Percentiles rank a stretch among this genome's conserved stretches.
Conservation (phyloP, 2,797 vertebrate species). For the Cetoscarus ocellatus region DNA sequence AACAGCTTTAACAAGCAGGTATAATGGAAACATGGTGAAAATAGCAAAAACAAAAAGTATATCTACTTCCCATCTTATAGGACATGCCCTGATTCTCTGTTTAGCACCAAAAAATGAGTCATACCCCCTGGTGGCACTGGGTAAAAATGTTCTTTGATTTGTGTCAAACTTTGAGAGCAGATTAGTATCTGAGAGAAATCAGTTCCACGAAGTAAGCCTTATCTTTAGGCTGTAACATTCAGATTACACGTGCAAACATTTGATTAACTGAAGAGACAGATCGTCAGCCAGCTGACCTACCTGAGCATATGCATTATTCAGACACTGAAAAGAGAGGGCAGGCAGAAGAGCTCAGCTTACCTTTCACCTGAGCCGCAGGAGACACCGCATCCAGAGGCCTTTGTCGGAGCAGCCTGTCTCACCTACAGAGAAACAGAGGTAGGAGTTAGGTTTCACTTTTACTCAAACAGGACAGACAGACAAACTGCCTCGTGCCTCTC, state of each 20-base stretch:
- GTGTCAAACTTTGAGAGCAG: conserved; percentile 58
- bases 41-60: conserved; percentile 18
- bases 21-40: not conserved
- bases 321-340: conserved; percentile 19
- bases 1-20: conserved; percentile 4
- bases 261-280: conserved; percentile 27
- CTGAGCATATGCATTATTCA: conserved; percentile 44
- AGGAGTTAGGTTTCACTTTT: conserved; percentile 56
- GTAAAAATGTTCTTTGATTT: conserved; percentile 52
- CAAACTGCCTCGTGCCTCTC: conserved; percentile 30
- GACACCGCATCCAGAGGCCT: conserved; percentile 75
- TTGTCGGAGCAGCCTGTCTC: conserved; percentile 63
- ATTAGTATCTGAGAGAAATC: conserved; percentile 37
- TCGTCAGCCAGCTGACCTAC: conserved; percentile 1
- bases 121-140: conserved; percentile 42
- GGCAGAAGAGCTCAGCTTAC: conserved; percentile 68
- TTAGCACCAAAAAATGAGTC: conserved; percentile 38
- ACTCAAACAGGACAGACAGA: conserved; percentile 34
- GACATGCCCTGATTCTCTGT: conserved; percentile 54
- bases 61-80: conserved; percentile 39
- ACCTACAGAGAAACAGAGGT: conserved; percentile 66
- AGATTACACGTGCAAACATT: conserved; percentile 20
- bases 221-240: not conserved
- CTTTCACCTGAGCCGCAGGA: conserved; percentile 76
- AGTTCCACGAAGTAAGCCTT: conserved; percentile 15